Evolutionary conservation across 2,113 vertebrate species (phyloP).

Genomic region (Seriola aureovittata): DNA sequence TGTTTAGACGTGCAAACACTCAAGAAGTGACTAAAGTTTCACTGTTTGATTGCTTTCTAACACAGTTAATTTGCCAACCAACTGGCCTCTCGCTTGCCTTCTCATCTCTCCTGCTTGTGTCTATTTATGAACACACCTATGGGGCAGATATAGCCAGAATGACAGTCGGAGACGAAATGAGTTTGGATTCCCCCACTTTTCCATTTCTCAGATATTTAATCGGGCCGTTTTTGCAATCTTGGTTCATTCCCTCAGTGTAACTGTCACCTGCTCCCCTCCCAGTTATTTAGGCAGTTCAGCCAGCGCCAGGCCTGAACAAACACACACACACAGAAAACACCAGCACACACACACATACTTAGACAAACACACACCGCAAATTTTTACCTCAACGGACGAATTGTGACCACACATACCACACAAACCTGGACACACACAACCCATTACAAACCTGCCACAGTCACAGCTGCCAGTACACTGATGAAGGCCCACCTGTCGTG

Average conservation of each 20-base stretch:
- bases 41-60: slow-evolving; percentile 61
- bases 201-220: slow-evolving; percentile 82
- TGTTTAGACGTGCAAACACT: slow-evolving; percentile 28
- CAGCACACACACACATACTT: slow-evolving; percentile 43
- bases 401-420: slow-evolving; percentile 68
- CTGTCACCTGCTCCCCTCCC: slow-evolving; percentile 85
- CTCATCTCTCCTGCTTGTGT: slow-evolving; percentile 55
- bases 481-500: slow-evolving; percentile 88
- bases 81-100: slow-evolving; percentile 65
- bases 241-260: slow-evolving; percentile 82
- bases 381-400: slow-evolving; percentile 72
- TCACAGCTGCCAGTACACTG: slow-evolving; percentile 86
- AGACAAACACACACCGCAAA: slow-evolving; percentile 54
- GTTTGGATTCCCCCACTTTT: slow-evolving; percentile 81
- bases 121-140: slow-evolving; percentile 78
- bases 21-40: slow-evolving; percentile 57
- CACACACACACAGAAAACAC: slow-evolving; percentile 36
- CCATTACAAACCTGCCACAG: slow-evolving; percentile 83
- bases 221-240: slow-evolving; percentile 83
- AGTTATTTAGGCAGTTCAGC: slow-evolving; percentile 76
- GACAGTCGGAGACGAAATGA: slow-evolving; percentile 81
- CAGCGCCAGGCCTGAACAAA: slow-evolving; percentile 67
- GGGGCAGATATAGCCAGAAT: slow-evolving; percentile 72
- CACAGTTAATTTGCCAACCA: slow-evolving; percentile 74
- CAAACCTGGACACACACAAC: slow-evolving; percentile 61